Percentiles rank a stretch among this genome's conserved stretches.
Conservation (phyloP, 2,797 vertebrate genomes). For the Acipenser oxyrinchus region DNA sequence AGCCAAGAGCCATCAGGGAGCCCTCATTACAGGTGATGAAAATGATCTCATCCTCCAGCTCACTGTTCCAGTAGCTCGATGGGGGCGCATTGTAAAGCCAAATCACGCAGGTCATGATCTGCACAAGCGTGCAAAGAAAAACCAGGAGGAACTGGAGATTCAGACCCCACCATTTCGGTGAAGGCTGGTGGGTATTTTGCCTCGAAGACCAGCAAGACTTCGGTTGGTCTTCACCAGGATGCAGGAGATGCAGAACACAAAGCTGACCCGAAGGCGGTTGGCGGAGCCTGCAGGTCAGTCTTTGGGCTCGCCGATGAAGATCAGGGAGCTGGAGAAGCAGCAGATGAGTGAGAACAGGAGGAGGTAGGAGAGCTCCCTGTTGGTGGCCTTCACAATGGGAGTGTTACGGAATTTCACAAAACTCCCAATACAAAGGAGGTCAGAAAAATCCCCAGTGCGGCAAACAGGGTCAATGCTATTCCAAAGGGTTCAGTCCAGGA, state of each 20-base stretch:
- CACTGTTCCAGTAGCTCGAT: constrained; percentile 84
- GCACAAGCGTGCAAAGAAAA: constrained; percentile 91
- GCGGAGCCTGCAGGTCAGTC: constrained; percentile 86
- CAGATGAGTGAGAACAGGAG: constrained; percentile 91
- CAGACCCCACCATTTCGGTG: constrained; percentile 97
- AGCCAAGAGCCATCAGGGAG: constrained; percentile 91
- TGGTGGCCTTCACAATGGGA: constrained; percentile 94
- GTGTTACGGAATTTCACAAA: constrained; percentile 86
- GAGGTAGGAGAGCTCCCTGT: constrained; percentile 90
- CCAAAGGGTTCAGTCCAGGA: constrained; percentile 94
- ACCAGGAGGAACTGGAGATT: constrained; percentile 94
- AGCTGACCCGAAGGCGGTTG: constrained; percentile 98
- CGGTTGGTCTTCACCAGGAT: constrained; percentile 95
- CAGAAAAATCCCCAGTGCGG: constrained; percentile 81
- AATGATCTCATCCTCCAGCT: constrained; percentile 90
- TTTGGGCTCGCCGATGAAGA: constrained; percentile 88
- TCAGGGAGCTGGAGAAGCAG: constrained; percentile 91
- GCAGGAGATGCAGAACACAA: constrained; percentile 94
- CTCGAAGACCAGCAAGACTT: constrained; percentile 85
- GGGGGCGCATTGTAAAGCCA: constrained; percentile 95
- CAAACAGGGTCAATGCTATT: constrained; percentile 84
- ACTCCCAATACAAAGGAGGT: constrained; percentile 85
- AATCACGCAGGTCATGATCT: constrained; percentile 94
- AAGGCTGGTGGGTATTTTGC: constrained; percentile 94
- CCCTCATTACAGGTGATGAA: constrained; percentile 95